Conservation (phyloP, 2,113 vertebrate genomes). For the Siniperca chuatsi region DNA sequence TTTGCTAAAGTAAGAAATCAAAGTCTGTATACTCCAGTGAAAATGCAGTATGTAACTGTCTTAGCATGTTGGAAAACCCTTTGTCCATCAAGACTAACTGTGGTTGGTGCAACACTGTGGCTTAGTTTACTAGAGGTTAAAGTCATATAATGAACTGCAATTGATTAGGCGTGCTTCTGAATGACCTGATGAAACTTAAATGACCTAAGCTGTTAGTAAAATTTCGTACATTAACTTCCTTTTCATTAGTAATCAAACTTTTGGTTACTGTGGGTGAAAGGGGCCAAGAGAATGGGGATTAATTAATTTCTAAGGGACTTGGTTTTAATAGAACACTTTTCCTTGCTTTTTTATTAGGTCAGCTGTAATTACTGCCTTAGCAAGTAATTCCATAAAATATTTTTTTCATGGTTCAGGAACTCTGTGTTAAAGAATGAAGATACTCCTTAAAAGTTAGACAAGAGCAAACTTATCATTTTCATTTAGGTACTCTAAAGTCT, state of each 20-base stretch:
- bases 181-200: conserved; percentile 35
- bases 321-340: conserved; percentile 67
- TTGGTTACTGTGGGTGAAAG: conserved; percentile 34
- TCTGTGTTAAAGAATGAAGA: conserved; percentile 45
- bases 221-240: conserved; percentile 17
- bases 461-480: conserved; percentile 28
- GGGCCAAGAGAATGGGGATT: conserved; percentile 42
- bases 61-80: not conserved
- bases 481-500: not conserved
- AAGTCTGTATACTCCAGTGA: conserved; percentile 31
- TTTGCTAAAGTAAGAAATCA: conserved; percentile 32
- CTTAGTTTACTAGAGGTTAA: not conserved
- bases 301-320: conserved; percentile 69
- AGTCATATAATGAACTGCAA: not conserved
- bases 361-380: conserved; percentile 69
- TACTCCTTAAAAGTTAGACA: conserved; percentile 39
- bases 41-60: not conserved
- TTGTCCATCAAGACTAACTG: not conserved
- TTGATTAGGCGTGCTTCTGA: not conserved
- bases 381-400: conserved; percentile 63
- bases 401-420: conserved; percentile 56
- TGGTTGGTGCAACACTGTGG: not conserved
- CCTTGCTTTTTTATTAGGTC: conserved; percentile 60
- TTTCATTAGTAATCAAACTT: conserved; percentile 52
- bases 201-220: conserved; percentile 18